Percentiles rank a stretch among this genome's conserved stretches.
Evolutionary conservation across 2,888 invertebrate genomes (phyloP).

Genomic region (Pollenia griseotomentosa): DNA sequence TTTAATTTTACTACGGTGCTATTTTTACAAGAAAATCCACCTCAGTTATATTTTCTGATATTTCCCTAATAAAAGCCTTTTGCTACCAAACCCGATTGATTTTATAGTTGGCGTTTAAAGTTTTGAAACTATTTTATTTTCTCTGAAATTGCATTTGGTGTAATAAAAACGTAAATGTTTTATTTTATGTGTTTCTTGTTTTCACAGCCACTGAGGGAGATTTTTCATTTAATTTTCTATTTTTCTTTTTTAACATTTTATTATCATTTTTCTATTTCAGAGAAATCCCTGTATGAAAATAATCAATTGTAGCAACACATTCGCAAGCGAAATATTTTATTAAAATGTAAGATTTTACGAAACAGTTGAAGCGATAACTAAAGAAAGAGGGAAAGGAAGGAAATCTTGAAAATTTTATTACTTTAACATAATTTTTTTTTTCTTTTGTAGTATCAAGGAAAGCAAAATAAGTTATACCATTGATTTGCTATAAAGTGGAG

Average conservation of each 20-base stretch:
- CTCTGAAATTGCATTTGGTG: constrained; percentile 20
- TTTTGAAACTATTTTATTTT: constrained; percentile 19
- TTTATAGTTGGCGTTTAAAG: constrained; percentile 11
- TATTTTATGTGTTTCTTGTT: background rate
- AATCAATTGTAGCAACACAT: constrained; percentile 13
- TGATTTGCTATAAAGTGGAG: no score
- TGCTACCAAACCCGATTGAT: background rate
- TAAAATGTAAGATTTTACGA: constrained; percentile 9
- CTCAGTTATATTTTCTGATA: no score
- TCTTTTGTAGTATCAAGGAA: no score
- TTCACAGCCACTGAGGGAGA: constrained; percentile 10
- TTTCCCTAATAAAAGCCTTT: background rate
- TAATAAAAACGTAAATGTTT: constrained; percentile 41
- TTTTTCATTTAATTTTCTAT: constrained; percentile 23
- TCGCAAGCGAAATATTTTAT: constrained; percentile 18
- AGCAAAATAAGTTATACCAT: no score
- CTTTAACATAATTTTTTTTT: background rate
- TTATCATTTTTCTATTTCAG: background rate
- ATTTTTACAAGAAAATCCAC: no score
- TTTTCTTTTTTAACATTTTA: constrained; percentile 16
- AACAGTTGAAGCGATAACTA: constrained; percentile 1
- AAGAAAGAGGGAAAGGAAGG: background rate
- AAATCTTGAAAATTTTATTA: constrained; percentile 12
- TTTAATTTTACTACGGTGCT: no score
- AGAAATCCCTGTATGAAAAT: constrained; percentile 18